phyloP scores from a whole-genome alignment of 2,888 invertebrate genomes.

The Acrobasis consociella region DNA sequence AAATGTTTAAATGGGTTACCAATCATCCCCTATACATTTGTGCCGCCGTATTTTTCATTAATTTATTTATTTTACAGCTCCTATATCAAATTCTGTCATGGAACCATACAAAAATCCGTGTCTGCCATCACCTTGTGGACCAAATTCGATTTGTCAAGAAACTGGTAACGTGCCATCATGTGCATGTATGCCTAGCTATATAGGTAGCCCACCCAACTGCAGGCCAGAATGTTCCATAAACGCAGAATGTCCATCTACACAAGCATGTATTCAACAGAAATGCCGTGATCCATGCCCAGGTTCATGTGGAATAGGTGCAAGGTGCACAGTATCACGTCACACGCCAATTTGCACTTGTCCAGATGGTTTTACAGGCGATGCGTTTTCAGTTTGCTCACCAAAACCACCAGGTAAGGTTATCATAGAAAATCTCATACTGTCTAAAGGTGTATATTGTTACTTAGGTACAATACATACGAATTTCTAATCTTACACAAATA shows the following conservation, averaged over 20 bases:
- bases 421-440: not conserved
- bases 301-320: slow-evolving; percentile 85
- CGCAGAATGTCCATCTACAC: slow-evolving; percentile 85
- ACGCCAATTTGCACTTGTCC: slow-evolving; percentile 89
- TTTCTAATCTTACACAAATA: not conserved
- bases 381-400: slow-evolving; percentile 79
- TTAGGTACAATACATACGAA: not conserved
- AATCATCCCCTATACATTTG: too few relatives aligned
- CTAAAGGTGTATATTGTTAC: not conserved
- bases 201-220: slow-evolving; percentile 85
- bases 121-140: slow-evolving; percentile 86
- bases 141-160: slow-evolving; percentile 86
- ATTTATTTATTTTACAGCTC: slow-evolving; percentile 52
- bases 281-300: slow-evolving; percentile 89
- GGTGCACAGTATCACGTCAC: slow-evolving; percentile 86
- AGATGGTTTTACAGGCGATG: slow-evolving; percentile 86
- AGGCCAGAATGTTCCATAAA: slow-evolving; percentile 88
- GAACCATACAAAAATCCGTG: slow-evolving; percentile 81
- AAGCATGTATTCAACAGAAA: slow-evolving; percentile 87
- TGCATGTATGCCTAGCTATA: slow-evolving; percentile 83
- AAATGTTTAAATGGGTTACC: too few relatives aligned
- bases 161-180: slow-evolving; percentile 84
- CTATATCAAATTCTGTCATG: slow-evolving; percentile 68
- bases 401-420: slow-evolving; percentile 61
- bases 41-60: too few relatives aligned